Conservation (phyloP, 2,888 invertebrate genomes). For the Eupithecia insigniata region DNA sequence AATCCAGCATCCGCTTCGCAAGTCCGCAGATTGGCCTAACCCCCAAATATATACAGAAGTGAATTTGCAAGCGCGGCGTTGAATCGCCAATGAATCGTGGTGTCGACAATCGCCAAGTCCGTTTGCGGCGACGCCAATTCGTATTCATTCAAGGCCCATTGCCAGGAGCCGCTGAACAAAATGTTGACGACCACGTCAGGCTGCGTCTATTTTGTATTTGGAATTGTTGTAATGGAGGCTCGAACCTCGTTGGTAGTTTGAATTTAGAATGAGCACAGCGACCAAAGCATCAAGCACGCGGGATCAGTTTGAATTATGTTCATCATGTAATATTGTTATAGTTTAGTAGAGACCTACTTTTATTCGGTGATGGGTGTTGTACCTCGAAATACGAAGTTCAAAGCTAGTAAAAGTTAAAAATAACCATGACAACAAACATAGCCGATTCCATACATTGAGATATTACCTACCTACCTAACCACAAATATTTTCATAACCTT, state of each 20-base stretch:
- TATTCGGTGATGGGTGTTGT: background rate
- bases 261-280: background rate
- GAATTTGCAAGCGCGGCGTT: slow-evolving; percentile 60
- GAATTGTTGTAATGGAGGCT: background rate
- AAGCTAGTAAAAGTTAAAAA: background rate
- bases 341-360: background rate
- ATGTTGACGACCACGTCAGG: slow-evolving; percentile 37
- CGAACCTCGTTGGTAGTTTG: background rate
- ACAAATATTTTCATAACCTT: slow-evolving; percentile 7
- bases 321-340: background rate
- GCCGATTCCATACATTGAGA: background rate
- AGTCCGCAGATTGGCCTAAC: slow-evolving; percentile 55
- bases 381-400: background rate
- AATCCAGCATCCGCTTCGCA: slow-evolving; percentile 34
- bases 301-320: background rate
- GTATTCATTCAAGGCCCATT: slow-evolving; percentile 62
- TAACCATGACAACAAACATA: background rate
- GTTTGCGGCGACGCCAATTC: slow-evolving; percentile 78
- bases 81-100: slow-evolving; percentile 70
- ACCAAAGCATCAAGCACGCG: background rate
- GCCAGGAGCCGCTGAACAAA: slow-evolving; percentile 57
- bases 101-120: slow-evolving; percentile 76
- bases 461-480: background rate
- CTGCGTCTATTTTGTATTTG: slow-evolving; percentile 32
- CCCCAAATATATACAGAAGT: slow-evolving; percentile 59